Evolutionary conservation across 1,140 invertebrate genomes (phyloP), one percentile per base, ranked within the genome.

Genomic region (Drosophila sucinea): DNA sequence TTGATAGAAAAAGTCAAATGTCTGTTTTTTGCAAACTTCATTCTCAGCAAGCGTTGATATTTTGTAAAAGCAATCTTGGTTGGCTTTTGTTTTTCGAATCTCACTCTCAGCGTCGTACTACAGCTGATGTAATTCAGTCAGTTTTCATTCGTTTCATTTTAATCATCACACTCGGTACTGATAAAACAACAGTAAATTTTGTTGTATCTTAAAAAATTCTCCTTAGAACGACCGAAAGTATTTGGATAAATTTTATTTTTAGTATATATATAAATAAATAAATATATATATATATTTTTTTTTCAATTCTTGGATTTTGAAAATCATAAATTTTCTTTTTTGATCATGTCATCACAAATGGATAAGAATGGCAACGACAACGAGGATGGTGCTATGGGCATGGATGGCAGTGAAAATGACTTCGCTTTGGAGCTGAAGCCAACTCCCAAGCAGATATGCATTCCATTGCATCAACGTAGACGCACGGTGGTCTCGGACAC

Each of bases 381-480:
- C n/a, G 66, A 55, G 25, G 44, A 68, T 3, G 65, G 68, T 27
- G 32, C 67, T 6, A 56, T 44, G 10, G 30, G 47, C 0, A 58
- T 77, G n/a, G 63, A 57, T 35, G 35, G 77, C 1, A 35, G 66
- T 1, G 65, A 66, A 8, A 81, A 77, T 10, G 83, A 91, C 8
- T 76, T 80, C 1, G 64, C 67, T 1, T 54, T 91, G 32, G 85
- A 91, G 29, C 41, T 91, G 6, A 91, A 85, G 41, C 33, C 82
- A 0, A 56, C 84, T 0, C 90, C 90, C 3, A 91, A 91, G 32
- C 58, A 77, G 57, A 78, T 67, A 2, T 91, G 90, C 35, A 91
- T 91, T 11, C 90, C 85, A 2, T 35, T 77, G 55, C 77, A 87
- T 55, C 86, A 86, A 7, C 90, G 73, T 8, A 68, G 81, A 2